Evolutionary conservation across 2,113 vertebrate genomes (phyloP).

Genomic region (Prionailurus viverrinus): DNA sequence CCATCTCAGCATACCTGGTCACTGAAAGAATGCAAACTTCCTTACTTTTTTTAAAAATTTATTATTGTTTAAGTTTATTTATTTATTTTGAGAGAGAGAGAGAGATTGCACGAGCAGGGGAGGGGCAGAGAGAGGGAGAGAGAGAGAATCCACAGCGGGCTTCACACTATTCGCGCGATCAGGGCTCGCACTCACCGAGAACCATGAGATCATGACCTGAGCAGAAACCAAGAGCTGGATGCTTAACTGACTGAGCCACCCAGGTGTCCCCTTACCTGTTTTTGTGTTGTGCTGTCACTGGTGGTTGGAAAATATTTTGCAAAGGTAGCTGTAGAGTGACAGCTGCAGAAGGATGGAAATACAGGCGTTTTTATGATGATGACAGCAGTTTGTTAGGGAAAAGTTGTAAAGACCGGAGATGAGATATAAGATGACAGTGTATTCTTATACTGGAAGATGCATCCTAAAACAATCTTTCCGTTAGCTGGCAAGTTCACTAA

Average conservation of each 20-base stretch:
- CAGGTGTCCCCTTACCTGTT: background rate
- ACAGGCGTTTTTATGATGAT: background rate
- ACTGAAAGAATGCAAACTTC: background rate
- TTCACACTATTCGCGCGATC: too few relatives aligned
- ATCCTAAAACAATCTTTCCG: background rate
- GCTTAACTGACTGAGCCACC: too few relatives aligned
- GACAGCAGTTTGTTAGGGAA: background rate
- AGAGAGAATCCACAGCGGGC: too few relatives aligned
- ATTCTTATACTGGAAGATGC: background rate
- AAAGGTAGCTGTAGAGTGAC: background rate
- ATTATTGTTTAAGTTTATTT: too few relatives aligned
- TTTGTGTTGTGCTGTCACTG: background rate
- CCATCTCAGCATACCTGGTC: background rate
- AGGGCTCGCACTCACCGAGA: too few relatives aligned
- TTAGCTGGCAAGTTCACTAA: background rate
- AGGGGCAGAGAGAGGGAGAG: too few relatives aligned
- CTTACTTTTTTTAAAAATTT: too few relatives aligned
- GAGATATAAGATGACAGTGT: background rate
- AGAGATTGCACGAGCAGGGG: too few relatives aligned
- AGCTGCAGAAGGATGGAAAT: background rate
- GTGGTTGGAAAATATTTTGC: background rate
- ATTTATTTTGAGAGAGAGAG: too few relatives aligned
- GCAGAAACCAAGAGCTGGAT: too few relatives aligned
- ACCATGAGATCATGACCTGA: too few relatives aligned
- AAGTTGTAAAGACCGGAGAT: background rate